phyloP scores from a whole-genome alignment of 1,140 invertebrate genomes.

The Diorhabda elongata region DNA sequence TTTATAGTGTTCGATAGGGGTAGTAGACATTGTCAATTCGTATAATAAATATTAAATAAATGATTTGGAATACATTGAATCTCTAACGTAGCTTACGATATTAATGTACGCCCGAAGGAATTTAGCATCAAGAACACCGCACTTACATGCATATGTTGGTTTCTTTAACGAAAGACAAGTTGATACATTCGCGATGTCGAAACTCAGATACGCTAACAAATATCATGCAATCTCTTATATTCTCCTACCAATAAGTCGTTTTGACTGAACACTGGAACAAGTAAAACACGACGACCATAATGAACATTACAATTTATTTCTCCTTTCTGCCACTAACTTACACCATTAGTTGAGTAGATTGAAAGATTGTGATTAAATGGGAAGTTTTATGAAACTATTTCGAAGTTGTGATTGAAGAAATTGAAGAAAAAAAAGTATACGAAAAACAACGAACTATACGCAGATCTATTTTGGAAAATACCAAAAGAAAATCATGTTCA shows the following conservation, averaged over 20 bases:
- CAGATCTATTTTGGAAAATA: too few species aligned
- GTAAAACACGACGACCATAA: conserved; percentile 32
- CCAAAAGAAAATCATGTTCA: too few species aligned
- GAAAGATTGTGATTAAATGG: too few species aligned
- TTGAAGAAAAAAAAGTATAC: too few species aligned
- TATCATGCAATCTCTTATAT: background rate
- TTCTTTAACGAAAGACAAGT: background rate
- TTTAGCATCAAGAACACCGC: background rate
- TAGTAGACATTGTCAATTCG: too few species aligned
- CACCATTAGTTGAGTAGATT: conserved; percentile 15
- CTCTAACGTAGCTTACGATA: too few species aligned
- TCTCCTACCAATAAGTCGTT: conserved; percentile 28
- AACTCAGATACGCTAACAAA: background rate
- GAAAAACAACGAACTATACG: too few species aligned
- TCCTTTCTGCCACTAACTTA: conserved; percentile 29
- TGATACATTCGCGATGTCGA: background rate
- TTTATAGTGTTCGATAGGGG: too few species aligned
- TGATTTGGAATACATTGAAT: too few species aligned
- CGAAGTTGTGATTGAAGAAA: too few species aligned
- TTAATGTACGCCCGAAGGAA: background rate
- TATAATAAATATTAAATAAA: too few species aligned
- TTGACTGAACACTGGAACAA: conserved; percentile 23
- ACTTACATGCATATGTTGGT: background rate
- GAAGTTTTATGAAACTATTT: too few species aligned
- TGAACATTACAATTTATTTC: conserved; percentile 33